These are phyloP conservation scores for Oxytorus armatus DNA, from an alignment of 2,888 invertebrate species.

Conservation along the genomic window DNA sequence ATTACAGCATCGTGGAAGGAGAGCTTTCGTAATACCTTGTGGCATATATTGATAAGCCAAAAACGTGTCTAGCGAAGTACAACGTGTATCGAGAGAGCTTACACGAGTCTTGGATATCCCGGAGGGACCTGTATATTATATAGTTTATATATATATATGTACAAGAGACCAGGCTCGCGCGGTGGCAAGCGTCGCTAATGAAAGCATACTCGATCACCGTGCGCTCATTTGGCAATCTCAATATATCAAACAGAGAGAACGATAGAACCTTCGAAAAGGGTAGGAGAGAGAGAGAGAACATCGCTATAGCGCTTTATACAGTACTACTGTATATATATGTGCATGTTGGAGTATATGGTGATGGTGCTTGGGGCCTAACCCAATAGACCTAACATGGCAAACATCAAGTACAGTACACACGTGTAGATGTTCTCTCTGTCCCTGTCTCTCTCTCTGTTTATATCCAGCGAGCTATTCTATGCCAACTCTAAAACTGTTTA, in stretches of 20 bases:
- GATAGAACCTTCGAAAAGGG: constrained; percentile 48
- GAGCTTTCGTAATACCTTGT: no score
- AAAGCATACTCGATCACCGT: constrained; percentile 75
- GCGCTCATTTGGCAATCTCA: constrained; percentile 73
- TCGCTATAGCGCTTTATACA: constrained; percentile 14
- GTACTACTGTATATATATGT: constrained; percentile 29
- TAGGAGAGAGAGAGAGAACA: constrained; percentile 5
- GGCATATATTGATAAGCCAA: constrained; percentile 21
- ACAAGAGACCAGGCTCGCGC: constrained; percentile 37
- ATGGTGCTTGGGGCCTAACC: constrained; percentile 72
- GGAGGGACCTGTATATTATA: constrained; percentile 41
- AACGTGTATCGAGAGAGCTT: constrained; percentile 23
- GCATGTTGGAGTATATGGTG: constrained; percentile 21
- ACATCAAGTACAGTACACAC: constrained; percentile 72
- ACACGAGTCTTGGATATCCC: constrained; percentile 48
- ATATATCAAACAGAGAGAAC: constrained; percentile 71
- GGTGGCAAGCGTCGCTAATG: constrained; percentile 69
- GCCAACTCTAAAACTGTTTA: no score
- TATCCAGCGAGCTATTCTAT: no score
- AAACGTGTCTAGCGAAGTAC: constrained; percentile 35
- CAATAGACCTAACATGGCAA: constrained; percentile 78
- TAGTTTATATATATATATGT: constrained; percentile 5
- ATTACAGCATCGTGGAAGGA: no score
- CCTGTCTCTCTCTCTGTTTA: not conserved
- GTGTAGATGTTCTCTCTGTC: constrained; percentile 69